Conservation (phyloP, 2,113 vertebrate species). For the Siphamia tubifer region DNA sequence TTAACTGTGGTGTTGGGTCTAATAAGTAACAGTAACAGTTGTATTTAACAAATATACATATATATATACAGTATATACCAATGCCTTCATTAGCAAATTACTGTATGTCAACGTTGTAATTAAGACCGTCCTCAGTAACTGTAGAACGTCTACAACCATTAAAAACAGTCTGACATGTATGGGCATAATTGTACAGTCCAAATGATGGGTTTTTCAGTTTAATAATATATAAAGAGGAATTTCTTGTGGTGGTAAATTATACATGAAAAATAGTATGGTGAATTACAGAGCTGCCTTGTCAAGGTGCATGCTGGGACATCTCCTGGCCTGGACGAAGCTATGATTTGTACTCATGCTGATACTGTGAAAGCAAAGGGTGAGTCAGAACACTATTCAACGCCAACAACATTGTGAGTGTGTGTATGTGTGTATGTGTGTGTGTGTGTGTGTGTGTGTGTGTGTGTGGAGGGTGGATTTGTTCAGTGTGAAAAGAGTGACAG, state of each 20-base stretch:
- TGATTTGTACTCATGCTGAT: conserved; percentile 34
- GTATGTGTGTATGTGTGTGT: conserved; percentile 5
- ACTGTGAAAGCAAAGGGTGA: conserved; percentile 36
- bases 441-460: conserved; percentile 19
- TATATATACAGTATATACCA: too few relatives aligned
- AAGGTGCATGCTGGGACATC: conserved; percentile 58
- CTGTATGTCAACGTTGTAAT: too few relatives aligned
- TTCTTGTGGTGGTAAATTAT: conserved; percentile 63
- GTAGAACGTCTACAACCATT: not conserved
- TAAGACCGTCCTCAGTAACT: too few relatives aligned
- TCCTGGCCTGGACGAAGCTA: conserved; percentile 25
- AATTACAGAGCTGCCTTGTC: conserved; percentile 53
- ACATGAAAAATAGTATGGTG: conserved; percentile 46
- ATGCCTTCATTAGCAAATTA: too few relatives aligned
- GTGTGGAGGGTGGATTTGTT: conserved; percentile 3
- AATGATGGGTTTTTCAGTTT: conserved; percentile 66
- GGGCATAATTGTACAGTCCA: conserved; percentile 22
- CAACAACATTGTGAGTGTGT: conserved; percentile 5
- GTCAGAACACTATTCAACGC: conserved; percentile 29
- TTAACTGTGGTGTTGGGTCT: too few relatives aligned
- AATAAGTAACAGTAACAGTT: too few relatives aligned
- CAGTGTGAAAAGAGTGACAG: not conserved
- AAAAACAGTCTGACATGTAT: not conserved
- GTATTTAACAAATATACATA: too few relatives aligned
- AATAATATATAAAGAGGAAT: conserved; percentile 69